Percentiles rank a stretch among this genome's conserved stretches.
Conservation (phyloP, 2,888 invertebrate species). For the Drosophila mimetica region DNA sequence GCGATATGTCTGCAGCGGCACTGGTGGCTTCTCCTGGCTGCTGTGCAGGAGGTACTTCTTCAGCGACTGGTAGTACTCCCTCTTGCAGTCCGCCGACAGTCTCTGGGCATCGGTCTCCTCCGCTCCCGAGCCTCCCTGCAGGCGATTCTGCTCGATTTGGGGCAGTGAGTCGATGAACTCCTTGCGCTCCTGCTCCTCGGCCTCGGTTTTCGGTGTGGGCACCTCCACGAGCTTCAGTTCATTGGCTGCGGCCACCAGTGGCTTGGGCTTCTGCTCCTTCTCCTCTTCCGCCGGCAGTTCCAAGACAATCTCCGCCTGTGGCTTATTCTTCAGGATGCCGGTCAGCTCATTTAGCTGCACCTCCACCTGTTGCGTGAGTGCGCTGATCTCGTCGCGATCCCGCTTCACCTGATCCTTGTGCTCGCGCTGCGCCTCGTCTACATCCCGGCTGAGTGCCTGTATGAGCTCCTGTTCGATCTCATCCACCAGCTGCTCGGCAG, state of each 20-base stretch:
- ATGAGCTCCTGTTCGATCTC: conserved; percentile 74
- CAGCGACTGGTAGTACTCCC: conserved; percentile 83
- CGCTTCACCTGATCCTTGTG: conserved; percentile 54
- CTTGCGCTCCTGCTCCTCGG: conserved; percentile 81
- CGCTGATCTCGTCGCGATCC: conserved; percentile 54
- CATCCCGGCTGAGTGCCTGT: conserved; percentile 65
- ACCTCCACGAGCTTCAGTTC: conserved; percentile 73
- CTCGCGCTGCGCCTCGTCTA: conserved; percentile 54
- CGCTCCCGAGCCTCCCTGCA: conserved; percentile 17
- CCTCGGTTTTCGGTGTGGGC: conserved; percentile 79
- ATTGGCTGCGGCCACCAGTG: conserved; percentile 30
- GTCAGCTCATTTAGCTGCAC: conserved; percentile 80
- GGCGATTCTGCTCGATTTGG: conserved; percentile 66
- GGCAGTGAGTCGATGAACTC: conserved; percentile 83
- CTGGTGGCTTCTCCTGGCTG: conserved; percentile 85
- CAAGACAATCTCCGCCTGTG: conserved; percentile 60
- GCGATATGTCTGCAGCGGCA: conserved; percentile 91
- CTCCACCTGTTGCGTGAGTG: conserved; percentile 75
- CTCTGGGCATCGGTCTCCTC: conserved; percentile 75
- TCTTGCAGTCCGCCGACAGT: conserved; percentile 81
- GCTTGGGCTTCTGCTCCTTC: conserved; percentile 13
- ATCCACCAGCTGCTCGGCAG: conserved; percentile 71
- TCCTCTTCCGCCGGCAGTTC: conserved; percentile 38
- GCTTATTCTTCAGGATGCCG: conserved; percentile 76
- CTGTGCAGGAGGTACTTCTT: conserved; percentile 82